Percentiles rank a stretch among this genome's conserved stretches.
Evolutionary conservation across 2,888 invertebrate genomes (phyloP).

Genomic region (Cheilosia vulpina): DNA sequence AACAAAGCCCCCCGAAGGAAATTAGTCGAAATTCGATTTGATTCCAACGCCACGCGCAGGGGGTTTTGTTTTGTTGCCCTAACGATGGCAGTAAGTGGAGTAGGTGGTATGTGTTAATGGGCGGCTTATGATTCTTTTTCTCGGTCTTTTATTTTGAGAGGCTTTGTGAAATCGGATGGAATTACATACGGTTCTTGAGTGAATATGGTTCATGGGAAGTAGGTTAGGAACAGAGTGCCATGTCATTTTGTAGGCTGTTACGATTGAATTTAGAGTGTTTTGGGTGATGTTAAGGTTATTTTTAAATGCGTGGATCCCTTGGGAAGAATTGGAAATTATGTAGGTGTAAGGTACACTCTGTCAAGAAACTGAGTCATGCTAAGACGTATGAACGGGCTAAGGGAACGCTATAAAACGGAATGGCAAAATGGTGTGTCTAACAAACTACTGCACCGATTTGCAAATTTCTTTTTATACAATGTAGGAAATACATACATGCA

Average conservation of each 20-base stretch:
- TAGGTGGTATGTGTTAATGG: conserved; percentile 38
- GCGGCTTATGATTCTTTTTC: conserved; percentile 15
- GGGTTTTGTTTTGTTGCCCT: conserved; percentile 1
- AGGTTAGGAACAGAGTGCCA: conserved; percentile 1
- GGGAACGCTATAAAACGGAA: too few species aligned
- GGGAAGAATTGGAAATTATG: too few species aligned
- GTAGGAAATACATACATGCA: too few species aligned
- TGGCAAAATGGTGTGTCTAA: too few species aligned
- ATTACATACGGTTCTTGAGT: conserved; percentile 28
- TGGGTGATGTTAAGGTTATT: background rate
- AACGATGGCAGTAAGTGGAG: background rate
- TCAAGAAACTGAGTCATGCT: too few species aligned
- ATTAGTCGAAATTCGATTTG: conserved; percentile 36
- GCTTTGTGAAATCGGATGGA: conserved; percentile 21
- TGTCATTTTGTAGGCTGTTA: background rate
- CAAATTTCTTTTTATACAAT: too few species aligned
- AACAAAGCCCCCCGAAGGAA: conserved; percentile 17
- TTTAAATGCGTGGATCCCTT: too few species aligned
- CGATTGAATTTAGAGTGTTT: background rate
- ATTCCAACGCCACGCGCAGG: conserved; percentile 3
- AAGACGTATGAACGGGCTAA: too few species aligned
- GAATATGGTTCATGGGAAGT: conserved; percentile 17
- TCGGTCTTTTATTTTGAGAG: conserved; percentile 6
- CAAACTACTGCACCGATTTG: too few species aligned
- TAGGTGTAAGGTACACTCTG: too few species aligned